Percentiles rank a stretch among this genome's conserved stretches.
These are phyloP conservation scores for Cheilosia scutellata DNA, from an alignment of 2,888 invertebrate species.

Conservation along the genomic window DNA sequence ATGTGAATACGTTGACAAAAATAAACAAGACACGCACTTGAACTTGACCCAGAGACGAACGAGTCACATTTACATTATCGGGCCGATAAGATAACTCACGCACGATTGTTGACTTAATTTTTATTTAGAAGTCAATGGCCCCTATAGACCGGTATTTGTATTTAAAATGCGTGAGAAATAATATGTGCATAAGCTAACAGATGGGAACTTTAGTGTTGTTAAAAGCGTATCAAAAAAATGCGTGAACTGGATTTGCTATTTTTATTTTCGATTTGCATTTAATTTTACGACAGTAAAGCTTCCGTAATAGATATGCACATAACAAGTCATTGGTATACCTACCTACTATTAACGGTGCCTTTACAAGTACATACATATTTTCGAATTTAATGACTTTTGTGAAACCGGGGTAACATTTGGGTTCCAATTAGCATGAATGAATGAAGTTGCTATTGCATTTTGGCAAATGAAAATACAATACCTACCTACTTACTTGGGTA, in stretches of 20 bases:
- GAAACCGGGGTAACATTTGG: no score
- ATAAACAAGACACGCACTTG: conserved; percentile 47
- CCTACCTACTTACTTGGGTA: no score
- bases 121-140: conserved; percentile 20
- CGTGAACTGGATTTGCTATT: background rate
- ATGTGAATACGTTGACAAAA: conserved; percentile 6
- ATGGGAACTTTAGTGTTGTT: background rate
- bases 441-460: no score
- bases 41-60: conserved; percentile 52
- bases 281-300: no score
- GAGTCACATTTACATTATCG: background rate
- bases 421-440: no score
- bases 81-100: conserved; percentile 8
- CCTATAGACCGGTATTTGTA: background rate
- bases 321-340: no score
- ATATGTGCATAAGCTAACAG: background rate
- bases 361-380: no score
- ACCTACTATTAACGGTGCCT: no score
- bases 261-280: no score
- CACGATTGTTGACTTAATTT: conserved; percentile 29
- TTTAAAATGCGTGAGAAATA: conserved; percentile 14
- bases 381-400: no score
- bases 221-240: background rate
- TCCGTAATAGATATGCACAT: no score
- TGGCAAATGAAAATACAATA: no score